Evolutionary conservation across 1,140 invertebrate species (phyloP).

Genomic region (Hyphantria cunea): DNA sequence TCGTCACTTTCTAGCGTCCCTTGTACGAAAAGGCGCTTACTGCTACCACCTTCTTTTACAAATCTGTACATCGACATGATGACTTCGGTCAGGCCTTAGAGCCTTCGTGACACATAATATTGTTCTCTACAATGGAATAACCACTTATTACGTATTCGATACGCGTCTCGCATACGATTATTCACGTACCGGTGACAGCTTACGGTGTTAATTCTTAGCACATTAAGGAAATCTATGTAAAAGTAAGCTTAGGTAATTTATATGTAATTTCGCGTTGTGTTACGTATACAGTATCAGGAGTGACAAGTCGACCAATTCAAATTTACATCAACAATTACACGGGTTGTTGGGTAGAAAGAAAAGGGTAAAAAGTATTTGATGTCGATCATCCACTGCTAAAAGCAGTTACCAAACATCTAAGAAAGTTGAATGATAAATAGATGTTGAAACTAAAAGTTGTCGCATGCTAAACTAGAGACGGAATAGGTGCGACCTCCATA

Average conservation of each 20-base stretch:
- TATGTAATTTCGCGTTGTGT: slow-evolving; percentile 12
- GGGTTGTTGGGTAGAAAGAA: background rate
- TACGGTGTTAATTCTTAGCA: slow-evolving; percentile 43
- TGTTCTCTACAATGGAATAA: slow-evolving; percentile 58
- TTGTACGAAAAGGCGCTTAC: slow-evolving; percentile 89
- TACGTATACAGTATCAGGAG: background rate
- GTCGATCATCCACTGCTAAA: background rate
- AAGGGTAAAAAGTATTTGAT: background rate
- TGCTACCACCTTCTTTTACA: slow-evolving; percentile 84
- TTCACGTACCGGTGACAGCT: slow-evolving; percentile 60
- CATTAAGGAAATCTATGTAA: slow-evolving; percentile 26
- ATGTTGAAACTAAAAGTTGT: slow-evolving; percentile 44
- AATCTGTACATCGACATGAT: slow-evolving; percentile 89
- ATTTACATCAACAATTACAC: background rate
- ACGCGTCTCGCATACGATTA: slow-evolving; percentile 48
- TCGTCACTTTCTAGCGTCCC: slow-evolving; percentile 86
- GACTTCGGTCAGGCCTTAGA: slow-evolving; percentile 59
- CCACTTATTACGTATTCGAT: slow-evolving; percentile 69
- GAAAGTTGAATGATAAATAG: slow-evolving; percentile 36
- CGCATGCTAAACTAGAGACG: slow-evolving; percentile 33
- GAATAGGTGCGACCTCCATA: slow-evolving; percentile 53
- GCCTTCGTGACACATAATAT: slow-evolving; percentile 57
- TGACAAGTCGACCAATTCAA: background rate
- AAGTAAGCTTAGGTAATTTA: slow-evolving; percentile 2
- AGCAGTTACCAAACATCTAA: slow-evolving; percentile 5